Percentiles rank a stretch among this genome's conserved stretches.
Conservation (phyloP, 2,797 vertebrate species). For the Coracias cyanogaster region DNA sequence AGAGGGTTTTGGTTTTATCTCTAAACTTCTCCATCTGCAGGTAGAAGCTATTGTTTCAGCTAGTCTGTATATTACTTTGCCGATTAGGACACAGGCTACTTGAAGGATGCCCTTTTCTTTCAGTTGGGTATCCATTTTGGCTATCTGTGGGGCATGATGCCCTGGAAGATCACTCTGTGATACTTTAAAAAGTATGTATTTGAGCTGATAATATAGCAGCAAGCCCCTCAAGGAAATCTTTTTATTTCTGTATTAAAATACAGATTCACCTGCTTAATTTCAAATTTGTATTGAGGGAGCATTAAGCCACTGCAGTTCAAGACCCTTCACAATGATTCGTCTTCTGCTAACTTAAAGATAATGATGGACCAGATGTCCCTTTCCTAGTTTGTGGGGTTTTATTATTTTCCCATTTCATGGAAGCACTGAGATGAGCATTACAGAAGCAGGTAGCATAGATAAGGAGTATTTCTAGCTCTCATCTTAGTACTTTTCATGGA, state of each 20-base stretch:
- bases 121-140: background rate
- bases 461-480: background rate
- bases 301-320: background rate
- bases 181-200: background rate
- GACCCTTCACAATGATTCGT: background rate
- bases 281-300: background rate
- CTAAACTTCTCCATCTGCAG: constrained; percentile 21
- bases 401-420: background rate
- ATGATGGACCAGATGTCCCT: background rate
- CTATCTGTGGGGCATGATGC: background rate
- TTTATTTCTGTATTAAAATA: background rate
- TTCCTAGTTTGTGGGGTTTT: background rate
- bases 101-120: constrained; percentile 5
- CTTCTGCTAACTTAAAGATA: background rate
- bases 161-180: background rate
- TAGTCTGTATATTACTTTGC: constrained; percentile 23
- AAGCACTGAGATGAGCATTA: background rate
- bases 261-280: background rate
- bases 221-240: background rate
- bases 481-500: background rate
- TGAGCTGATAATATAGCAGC: background rate
- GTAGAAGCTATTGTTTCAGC: constrained; percentile 31
- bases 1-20: constrained; percentile 54
- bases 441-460: background rate
- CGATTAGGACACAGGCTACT: constrained; percentile 38